These are phyloP conservation scores for Chaetodon trifasciatus DNA, from an alignment of 2,797 vertebrate genomes.

Conservation along the genomic window DNA sequence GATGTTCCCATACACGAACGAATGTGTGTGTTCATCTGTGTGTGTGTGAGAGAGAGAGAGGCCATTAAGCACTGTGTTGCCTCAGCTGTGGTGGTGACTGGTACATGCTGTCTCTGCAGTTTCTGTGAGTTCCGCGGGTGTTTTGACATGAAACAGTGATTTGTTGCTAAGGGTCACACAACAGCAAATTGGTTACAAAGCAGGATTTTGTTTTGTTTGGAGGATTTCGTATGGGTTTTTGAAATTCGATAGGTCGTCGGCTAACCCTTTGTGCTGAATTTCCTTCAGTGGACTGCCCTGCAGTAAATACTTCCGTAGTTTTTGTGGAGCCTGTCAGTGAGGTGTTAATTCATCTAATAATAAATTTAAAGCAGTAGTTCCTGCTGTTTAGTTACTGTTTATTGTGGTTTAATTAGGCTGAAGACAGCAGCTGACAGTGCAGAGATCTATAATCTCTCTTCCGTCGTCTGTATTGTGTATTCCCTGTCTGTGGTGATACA, in stretches of 20 bases:
- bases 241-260: conserved; percentile 12
- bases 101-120: conserved; percentile 73
- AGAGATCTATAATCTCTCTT: conserved; percentile 1
- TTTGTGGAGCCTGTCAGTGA: conserved; percentile 1
- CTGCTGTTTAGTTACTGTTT: conserved; percentile 1
- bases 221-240: conserved; percentile 11
- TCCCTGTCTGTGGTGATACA: conserved; percentile 27
- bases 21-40: conserved; percentile 34
- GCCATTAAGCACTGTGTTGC: conserved; percentile 74
- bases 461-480: conserved; percentile 21
- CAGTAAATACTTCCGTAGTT: conserved; percentile 13
- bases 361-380: background rate
- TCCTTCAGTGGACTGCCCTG: conserved; percentile 5
- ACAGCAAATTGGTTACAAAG: conserved; percentile 62
- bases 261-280: background rate
- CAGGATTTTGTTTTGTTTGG: conserved; percentile 38
- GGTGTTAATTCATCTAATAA: background rate
- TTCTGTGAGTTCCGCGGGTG: conserved; percentile 64
- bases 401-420: background rate
- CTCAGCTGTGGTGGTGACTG: conserved; percentile 83
- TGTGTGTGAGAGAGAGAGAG: conserved; percentile 19
- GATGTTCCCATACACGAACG: conserved; percentile 37
- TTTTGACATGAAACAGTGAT: conserved; percentile 71
- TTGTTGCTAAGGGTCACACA: conserved; percentile 63
- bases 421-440: background rate